A percentile compares a stretch with the other conserved stretches of the same genome.
phyloP scores from a whole-genome alignment of 2,888 invertebrate genomes.

The Coenonympha arcania region DNA sequence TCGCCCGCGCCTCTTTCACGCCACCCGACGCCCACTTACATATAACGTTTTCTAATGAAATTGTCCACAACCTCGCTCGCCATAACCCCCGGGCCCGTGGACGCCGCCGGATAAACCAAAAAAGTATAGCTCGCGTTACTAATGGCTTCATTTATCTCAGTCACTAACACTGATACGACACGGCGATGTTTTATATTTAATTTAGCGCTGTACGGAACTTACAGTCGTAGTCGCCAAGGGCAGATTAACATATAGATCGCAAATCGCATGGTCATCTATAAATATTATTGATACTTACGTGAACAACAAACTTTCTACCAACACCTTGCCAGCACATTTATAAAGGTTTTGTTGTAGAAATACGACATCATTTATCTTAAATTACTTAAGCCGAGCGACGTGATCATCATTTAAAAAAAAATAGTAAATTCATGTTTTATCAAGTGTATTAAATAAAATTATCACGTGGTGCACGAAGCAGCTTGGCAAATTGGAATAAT shows the following conservation, averaged over 20 bases:
- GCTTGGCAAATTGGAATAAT: constrained; percentile 56
- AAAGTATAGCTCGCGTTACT: constrained; percentile 73
- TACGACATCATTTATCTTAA: no score
- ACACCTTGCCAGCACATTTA: no score
- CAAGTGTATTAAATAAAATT: no score
- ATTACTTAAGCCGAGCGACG: no score
- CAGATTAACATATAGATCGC: constrained; percentile 58
- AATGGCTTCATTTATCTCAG: constrained; percentile 75
- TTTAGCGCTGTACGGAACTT: constrained; percentile 70
- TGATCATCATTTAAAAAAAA: no score
- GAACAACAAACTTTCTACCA: no score
- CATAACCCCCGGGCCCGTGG: constrained; percentile 62
- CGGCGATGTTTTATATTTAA: constrained; percentile 74
- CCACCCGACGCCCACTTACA: constrained; percentile 65
- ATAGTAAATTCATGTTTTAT: no score
- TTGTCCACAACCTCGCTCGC: constrained; percentile 68
- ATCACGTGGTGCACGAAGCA: constrained; percentile 38
- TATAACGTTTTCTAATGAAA: constrained; percentile 73
- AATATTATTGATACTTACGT: no score
- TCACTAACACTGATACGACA: constrained; percentile 74
- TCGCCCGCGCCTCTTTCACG: constrained; percentile 47
- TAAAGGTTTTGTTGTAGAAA: no score
- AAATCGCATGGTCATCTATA: no score
- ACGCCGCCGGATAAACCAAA: constrained; percentile 72
- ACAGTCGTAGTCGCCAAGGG: constrained; percentile 63